Percentiles rank a stretch among this genome's conserved stretches.
Conservation (phyloP, 1,140 invertebrate species). For the Acromyrmex charruanus region DNA sequence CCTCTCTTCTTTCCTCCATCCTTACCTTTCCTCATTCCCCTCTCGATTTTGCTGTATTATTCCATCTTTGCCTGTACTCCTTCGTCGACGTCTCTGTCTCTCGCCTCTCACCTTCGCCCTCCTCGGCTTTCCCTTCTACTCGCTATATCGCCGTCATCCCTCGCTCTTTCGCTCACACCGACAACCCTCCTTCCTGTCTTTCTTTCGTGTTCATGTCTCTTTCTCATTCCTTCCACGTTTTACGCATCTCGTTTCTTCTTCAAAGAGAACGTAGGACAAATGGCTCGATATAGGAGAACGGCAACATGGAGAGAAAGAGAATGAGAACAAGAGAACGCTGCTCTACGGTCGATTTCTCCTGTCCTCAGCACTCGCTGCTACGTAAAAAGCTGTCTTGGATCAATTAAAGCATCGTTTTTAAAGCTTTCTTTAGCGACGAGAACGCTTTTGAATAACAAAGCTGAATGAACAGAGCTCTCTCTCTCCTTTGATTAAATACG, state of each 20-base stretch:
- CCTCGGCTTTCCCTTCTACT: not conserved
- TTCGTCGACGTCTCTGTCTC: slow-evolving; percentile 61
- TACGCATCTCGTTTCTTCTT: slow-evolving; percentile 76
- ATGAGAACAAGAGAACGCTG: slow-evolving; percentile 17
- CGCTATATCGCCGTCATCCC: slow-evolving; percentile 51
- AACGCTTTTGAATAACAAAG: slow-evolving; percentile 1
- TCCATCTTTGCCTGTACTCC: slow-evolving; percentile 28
- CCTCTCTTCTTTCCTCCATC: slow-evolving; percentile 52
- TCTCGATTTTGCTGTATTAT: slow-evolving; percentile 10
- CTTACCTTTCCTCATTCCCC: not conserved
- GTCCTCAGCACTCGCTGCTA: slow-evolving; percentile 44
- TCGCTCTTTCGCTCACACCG: slow-evolving; percentile 66
- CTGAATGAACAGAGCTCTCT: not conserved
- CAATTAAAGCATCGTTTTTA: slow-evolving; percentile 36
- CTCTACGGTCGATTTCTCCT: slow-evolving; percentile 68
- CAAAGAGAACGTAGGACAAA: slow-evolving; percentile 42
- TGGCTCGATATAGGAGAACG: slow-evolving; percentile 22
- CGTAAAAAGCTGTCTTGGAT: slow-evolving; percentile 53
- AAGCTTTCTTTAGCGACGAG: slow-evolving; percentile 38
- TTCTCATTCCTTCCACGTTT: slow-evolving; percentile 48
- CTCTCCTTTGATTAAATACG: not conserved
- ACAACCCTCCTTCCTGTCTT: slow-evolving; percentile 69
- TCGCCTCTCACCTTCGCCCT: slow-evolving; percentile 54
- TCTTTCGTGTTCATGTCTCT: slow-evolving; percentile 66
- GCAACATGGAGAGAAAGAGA: slow-evolving; percentile 3